Base-by-base conservation (phyloP, 2,888 invertebrate species). In the Watsonalla cultraria region DNA sequence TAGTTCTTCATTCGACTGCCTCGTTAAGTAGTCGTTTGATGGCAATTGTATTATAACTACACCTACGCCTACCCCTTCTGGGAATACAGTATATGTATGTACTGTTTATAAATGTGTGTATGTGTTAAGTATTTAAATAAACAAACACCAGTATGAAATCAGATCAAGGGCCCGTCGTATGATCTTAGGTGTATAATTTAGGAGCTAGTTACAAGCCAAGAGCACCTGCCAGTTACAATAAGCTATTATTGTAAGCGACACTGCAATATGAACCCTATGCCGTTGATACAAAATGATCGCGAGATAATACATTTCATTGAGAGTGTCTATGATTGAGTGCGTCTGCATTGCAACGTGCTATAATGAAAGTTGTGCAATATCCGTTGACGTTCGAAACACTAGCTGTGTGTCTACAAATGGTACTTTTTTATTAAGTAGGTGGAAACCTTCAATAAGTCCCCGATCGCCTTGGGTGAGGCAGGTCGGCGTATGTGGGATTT, bases 141-240 rank as follows among this genome's bases (percentile, higher is more conserved):
- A 55, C 39, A 39, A 49, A 62, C 67, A 67, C 72, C 71, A 69
- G n/a, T n/a, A 68, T 11, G 11, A 42, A 85, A 78, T 77, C 78
- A 79, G 89, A 80, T 87, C 89, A 88, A 88, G 88, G 88, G 84
- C 82, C 68, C 62, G 73, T 71, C 70, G 69, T 68, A 70, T 68
- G 76, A 81, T 70, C 70, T 64, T 68, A 64, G 72, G 72, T 71
- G 74, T 81, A 81, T 84, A 85, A 81, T 84, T 82, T 82, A 82
- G 82, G 76, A 80, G 76, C 81, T 74, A 72, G 81, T 82, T 76
- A 79, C 76, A 72, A 79, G 89, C 87, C 88, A 89, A 87, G 72
- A 78, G 67, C 74, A 72, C 75, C 72, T 87, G 88, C 83, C 88
- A 87, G 84, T 75, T 66, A 72, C 65, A 70, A 65, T 70, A 70